Evolutionary conservation across 1,140 invertebrate genomes (phyloP), one percentile per base, ranked within the genome.

Genomic region (Melitaea cinxia): DNA sequence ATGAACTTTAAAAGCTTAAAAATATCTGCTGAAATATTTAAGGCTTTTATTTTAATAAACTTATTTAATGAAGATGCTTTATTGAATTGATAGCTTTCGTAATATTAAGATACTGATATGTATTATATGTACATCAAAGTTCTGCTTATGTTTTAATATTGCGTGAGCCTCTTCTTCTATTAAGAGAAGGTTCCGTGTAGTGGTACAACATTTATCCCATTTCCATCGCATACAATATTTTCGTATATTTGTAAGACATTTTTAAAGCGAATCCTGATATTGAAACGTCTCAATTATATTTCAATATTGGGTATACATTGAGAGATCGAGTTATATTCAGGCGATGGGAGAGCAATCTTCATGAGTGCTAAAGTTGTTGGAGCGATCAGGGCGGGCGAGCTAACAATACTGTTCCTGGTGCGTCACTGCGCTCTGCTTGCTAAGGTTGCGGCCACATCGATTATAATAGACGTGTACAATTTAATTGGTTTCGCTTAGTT

Each of bases 321-420:
- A 47, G 42, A 58, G 66, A 74, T 75, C 70, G 37, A 68, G 70
- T 69, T 75, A 72, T 59, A 73, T 49, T 58, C 56, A 33, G 56
- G 61, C 64, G 69, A 75, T 71, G 52, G 56, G 56, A 75, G 75
- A 65, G 68, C 75, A 83, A 85, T 83, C 77, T 79, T 76, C 69
- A 74, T 73, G 73, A 85, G 82, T 85, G 77, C 72, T 72, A 70
- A 75, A 82, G 76, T 82, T 73, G 80, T 74, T 73, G 72, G 62
- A 78, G 68, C 77, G 71, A 77, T 82, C 71, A 74, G 62, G 62
- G 63, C 66, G 67, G 54, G 60, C 49, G 71, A 75, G 72, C 77
- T 80, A 78, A 81, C 80, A 80, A 77, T 80, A 74, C 68, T 72
- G 65, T 73, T 73, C 57, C 54, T 73, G 57, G 61, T 75, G 61